Evolutionary conservation across 2,888 invertebrate genomes (phyloP).

Genomic region (Caenorhabditis parvicauda): DNA sequence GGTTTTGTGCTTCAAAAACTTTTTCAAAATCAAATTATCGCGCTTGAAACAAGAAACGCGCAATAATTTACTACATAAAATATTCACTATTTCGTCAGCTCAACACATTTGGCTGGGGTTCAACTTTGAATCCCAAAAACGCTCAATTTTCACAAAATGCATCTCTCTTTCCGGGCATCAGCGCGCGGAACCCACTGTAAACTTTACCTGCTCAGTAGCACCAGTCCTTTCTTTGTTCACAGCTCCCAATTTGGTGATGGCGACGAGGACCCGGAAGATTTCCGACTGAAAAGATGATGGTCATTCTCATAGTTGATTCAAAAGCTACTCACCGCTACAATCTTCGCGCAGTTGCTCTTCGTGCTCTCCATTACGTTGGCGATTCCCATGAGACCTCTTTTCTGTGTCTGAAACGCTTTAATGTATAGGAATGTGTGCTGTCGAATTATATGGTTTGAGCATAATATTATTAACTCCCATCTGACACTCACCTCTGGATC

Average conservation of each 20-base stretch:
- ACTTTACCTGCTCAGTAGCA: slow-evolving; percentile 44
- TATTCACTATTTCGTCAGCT: too few relatives aligned
- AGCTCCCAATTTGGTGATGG: slow-evolving; percentile 55
- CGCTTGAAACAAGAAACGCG: too few relatives aligned
- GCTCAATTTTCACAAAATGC: too few relatives aligned
- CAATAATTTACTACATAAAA: too few relatives aligned
- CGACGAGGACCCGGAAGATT: slow-evolving; percentile 59
- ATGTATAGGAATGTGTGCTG: not conserved
- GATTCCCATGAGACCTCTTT: slow-evolving; percentile 55
- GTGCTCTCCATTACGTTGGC: slow-evolving; percentile 56
- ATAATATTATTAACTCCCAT: not conserved
- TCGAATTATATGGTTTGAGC: not conserved
- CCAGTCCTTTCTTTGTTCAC: slow-evolving; percentile 45
- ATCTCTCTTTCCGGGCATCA: too few relatives aligned
- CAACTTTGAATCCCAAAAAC: too few relatives aligned
- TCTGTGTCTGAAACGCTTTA: slow-evolving; percentile 42
- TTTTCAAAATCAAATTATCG: too few relatives aligned
- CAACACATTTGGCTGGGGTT: too few relatives aligned
- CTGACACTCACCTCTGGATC: slow-evolving; percentile 49
- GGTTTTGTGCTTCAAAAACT: too few relatives aligned
- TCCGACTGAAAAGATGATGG: slow-evolving; percentile 39
- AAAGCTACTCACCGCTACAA: slow-evolving; percentile 49
- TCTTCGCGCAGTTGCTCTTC: slow-evolving; percentile 53
- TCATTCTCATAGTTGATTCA: slow-evolving; percentile 4
- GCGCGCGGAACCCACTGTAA: slow-evolving; percentile 5